phyloP scores from a whole-genome alignment of 2,888 invertebrate species.

The Copidosoma aretas region DNA sequence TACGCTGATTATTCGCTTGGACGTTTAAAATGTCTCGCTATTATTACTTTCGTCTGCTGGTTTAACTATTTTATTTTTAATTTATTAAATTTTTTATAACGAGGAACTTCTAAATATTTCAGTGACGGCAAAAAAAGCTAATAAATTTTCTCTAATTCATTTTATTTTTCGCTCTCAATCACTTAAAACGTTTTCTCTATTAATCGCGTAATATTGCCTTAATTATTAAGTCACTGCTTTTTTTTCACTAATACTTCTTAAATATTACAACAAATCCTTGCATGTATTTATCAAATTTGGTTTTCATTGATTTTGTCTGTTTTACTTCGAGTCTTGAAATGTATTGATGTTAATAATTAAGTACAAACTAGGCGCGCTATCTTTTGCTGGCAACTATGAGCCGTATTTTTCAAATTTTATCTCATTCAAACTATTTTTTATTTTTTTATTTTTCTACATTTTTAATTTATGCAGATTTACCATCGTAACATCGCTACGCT shows the following conservation, averaged over 20 bases:
- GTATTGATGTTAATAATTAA: constrained; percentile 18
- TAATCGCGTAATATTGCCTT: not conserved
- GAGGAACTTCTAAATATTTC: constrained; percentile 24
- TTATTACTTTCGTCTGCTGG: too few species aligned
- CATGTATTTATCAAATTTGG: not conserved
- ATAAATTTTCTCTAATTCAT: constrained; percentile 11
- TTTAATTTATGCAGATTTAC: too few species aligned
- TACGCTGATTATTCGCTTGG: too few species aligned
- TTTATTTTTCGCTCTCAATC: not conserved
- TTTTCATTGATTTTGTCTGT: constrained; percentile 3
- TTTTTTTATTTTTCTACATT: too few species aligned
- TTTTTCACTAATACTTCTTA: constrained; percentile 21
- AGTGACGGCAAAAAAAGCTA: constrained; percentile 12
- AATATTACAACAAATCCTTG: constrained; percentile 23
- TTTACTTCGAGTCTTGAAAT: constrained; percentile 13
- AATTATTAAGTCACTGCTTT: constrained; percentile 12
- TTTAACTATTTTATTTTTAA: too few species aligned
- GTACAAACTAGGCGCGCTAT: constrained; percentile 30
- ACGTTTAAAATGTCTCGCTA: too few species aligned
- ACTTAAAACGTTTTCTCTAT: too few species aligned
- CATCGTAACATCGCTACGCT: too few species aligned
- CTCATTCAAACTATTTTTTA: not conserved
- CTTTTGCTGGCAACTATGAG: constrained; percentile 26
- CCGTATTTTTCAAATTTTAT: not conserved
- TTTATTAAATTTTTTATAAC: constrained; percentile 1